A percentile compares a stretch with the other conserved stretches of the same genome.
Conservation (phyloP, 2,113 vertebrate species). For the Amblyopsis rosae region DNA sequence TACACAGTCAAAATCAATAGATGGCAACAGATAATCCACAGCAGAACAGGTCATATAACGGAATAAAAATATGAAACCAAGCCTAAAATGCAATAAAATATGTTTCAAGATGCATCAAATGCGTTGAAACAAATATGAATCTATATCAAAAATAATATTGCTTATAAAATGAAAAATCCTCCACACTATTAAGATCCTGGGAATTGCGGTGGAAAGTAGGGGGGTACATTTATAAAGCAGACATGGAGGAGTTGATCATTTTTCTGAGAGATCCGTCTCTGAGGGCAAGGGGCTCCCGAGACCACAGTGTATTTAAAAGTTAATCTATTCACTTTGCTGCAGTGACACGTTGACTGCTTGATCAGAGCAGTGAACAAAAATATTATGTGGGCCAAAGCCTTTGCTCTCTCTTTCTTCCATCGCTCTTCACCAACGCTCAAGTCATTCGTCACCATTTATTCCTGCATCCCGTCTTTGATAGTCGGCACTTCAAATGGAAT, state of each 20-base stretch:
- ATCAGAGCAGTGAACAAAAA: conserved; percentile 74
- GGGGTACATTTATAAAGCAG: conserved; percentile 37
- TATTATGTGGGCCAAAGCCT: conserved; percentile 74
- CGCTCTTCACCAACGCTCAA: conserved; percentile 60
- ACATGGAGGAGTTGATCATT: conserved; percentile 66
- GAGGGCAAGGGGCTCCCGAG: conserved; percentile 65
- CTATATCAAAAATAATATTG: conserved; percentile 28
- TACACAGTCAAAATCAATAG: conserved; percentile 40
- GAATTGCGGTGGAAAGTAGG: conserved; percentile 24
- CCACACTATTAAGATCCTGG: conserved; percentile 50
- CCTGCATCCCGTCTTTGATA: conserved; percentile 75
- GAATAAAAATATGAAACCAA: too few species aligned
- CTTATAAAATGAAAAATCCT: conserved; percentile 34
- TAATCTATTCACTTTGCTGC: conserved; percentile 82
- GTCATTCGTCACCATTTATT: conserved; percentile 70
- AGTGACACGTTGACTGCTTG: conserved; percentile 74
- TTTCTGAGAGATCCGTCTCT: conserved; percentile 62
- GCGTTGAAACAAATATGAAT: too few species aligned
- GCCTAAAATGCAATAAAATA: too few species aligned
- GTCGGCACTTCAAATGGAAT: conserved; percentile 74
- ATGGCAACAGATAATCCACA: too few species aligned
- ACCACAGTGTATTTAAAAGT: conserved; percentile 76
- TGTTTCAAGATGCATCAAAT: too few species aligned
- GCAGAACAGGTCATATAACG: too few species aligned
- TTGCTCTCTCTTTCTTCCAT: conserved; percentile 65